phyloP scores from a whole-genome alignment of 2,797 vertebrate genomes.

The Iguana delicatissima region DNA sequence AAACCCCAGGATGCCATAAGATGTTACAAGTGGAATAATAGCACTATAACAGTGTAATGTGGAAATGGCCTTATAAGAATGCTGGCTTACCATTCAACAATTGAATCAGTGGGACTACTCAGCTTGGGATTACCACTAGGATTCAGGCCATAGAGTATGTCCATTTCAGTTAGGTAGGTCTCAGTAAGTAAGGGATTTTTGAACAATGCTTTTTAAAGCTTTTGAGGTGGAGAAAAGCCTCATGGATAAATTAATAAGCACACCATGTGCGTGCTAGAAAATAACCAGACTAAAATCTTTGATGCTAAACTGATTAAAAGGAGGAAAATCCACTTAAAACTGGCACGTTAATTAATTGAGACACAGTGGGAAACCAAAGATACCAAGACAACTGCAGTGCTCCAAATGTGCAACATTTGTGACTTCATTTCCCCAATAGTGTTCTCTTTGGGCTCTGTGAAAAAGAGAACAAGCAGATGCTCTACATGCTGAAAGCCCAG shows the following conservation, averaged over 20 bases:
- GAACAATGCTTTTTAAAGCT: conserved; percentile 72
- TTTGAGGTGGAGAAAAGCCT: conserved; percentile 70
- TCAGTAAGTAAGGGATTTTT: conserved; percentile 44
- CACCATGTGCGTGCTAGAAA: conserved; percentile 63
- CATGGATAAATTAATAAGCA: conserved; percentile 77
- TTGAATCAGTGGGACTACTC: too few species aligned
- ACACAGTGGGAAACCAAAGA: conserved; percentile 65
- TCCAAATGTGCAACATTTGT: neutral
- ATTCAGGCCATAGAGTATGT: too few species aligned
- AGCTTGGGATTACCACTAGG: too few species aligned
- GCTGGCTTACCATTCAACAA: too few species aligned
- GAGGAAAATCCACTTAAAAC: conserved; percentile 70
- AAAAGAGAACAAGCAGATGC: neutral
- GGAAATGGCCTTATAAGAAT: too few species aligned
- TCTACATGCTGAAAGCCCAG: neutral
- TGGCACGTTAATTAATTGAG: conserved; percentile 67
- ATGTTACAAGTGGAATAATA: too few species aligned
- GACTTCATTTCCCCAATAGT: neutral
- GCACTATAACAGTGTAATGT: too few species aligned
- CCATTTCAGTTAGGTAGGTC: too few species aligned
- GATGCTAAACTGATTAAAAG: conserved; percentile 76
- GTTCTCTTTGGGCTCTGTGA: neutral
- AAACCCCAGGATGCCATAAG: too few species aligned
- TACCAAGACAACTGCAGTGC: neutral
- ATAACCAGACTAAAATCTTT: conserved; percentile 69